These are phyloP conservation scores for Plutomurus gul DNA, from an alignment of 1,140 invertebrate species.

Conservation along the genomic window DNA sequence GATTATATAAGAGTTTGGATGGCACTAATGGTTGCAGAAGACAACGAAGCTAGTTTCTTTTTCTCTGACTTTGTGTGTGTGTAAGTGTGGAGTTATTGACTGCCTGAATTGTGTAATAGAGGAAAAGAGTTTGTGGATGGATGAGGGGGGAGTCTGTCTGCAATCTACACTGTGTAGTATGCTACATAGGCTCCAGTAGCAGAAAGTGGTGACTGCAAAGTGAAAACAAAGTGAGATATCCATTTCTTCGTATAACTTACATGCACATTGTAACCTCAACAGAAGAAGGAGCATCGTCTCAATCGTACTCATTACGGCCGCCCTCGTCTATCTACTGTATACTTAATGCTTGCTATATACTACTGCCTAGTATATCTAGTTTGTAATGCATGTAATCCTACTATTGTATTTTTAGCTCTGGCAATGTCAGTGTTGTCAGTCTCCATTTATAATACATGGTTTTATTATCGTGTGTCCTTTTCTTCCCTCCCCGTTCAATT, in stretches of 20 bases:
- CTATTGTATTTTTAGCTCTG: not conserved
- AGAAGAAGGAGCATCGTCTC: not conserved
- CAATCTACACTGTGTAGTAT: not conserved
- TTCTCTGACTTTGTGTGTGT: too few relatives aligned
- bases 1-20: not conserved
- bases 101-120: constrained; percentile 8
- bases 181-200: not conserved
- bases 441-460: constrained; percentile 10
- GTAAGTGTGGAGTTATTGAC: not conserved
- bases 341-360: too few relatives aligned
- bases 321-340: not conserved
- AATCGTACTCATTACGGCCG: constrained; percentile 19
- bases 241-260: constrained; percentile 4
- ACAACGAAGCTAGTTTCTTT: constrained; percentile 18
- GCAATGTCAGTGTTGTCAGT: not conserved
- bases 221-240: constrained; percentile 26
- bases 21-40: not conserved
- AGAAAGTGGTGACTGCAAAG: not conserved
- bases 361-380: too few relatives aligned
- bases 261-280: not conserved
- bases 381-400: not conserved
- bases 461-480: not conserved
- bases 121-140: not conserved
- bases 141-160: not conserved
- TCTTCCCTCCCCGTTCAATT: not conserved